Conservation (phyloP, 2,113 vertebrate genomes). For the Phodopus roborovskii region DNA sequence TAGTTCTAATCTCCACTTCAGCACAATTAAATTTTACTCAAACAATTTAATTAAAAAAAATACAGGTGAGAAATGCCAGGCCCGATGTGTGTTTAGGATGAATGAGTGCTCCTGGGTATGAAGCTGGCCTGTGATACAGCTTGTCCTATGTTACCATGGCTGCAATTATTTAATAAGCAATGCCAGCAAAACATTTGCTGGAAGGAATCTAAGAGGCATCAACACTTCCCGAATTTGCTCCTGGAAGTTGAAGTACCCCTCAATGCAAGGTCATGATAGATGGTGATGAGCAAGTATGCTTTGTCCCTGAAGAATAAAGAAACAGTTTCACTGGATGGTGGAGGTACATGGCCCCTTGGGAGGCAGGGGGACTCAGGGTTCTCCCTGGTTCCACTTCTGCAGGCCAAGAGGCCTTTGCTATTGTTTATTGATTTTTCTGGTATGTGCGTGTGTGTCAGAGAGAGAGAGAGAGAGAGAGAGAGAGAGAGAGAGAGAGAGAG, state of each 20-base stretch:
- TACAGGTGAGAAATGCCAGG: not conserved
- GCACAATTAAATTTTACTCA: slow-evolving; percentile 45
- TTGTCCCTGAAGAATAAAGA: not conserved
- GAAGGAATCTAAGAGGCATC: not conserved
- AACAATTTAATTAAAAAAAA: slow-evolving; percentile 26
- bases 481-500: too few relatives aligned
- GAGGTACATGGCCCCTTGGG: fast-evolving
- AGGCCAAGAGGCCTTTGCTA: fast-evolving
- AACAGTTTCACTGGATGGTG: not conserved
- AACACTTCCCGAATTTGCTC: not conserved
- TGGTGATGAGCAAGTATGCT: fast-evolving
- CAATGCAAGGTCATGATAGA: not conserved
- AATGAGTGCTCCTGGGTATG: fast-evolving
- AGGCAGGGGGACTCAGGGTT: not conserved
- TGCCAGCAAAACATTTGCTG: fast-evolving
- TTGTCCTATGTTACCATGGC: fast-evolving
- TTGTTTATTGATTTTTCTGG: not conserved
- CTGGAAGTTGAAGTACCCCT: not conserved
- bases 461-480: too few relatives aligned
- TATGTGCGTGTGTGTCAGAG: not conserved
- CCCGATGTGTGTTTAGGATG: not conserved
- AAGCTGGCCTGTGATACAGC: fast-evolving
- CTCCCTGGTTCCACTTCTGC: not conserved
- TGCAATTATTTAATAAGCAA: not conserved
- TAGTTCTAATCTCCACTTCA: slow-evolving; percentile 46